Base-by-base conservation (phyloP, 2,797 vertebrate genomes). In the Alcedo atthis region DNA sequence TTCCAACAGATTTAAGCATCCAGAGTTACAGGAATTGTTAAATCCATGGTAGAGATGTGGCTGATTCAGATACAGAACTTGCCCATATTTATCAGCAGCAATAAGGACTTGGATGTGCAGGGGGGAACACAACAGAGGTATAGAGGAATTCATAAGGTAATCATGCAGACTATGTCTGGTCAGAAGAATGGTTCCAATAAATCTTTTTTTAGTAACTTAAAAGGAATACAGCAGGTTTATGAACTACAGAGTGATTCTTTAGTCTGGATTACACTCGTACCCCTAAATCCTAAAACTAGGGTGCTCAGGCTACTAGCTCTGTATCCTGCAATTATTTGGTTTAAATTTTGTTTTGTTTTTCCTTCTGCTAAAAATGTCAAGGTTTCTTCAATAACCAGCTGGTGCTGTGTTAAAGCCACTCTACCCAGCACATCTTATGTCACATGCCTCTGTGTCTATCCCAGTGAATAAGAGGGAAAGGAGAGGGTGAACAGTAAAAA, bases 21-120 rank as follows among this genome's bases (percentile, higher is more conserved):
- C 40, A 40, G 55, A 57, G 14, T 16, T 30, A 12, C 26, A 48
- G 32, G 12, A 81, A 48, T 45, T 87, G 5, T 66, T 93, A 78
- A 37, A 58, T 22, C 40, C 17, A 2, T 49, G 15, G n/a, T 24
- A 81, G 33, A 57, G 25, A 35, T 0, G 0, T 7, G 16, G 19
- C 16, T 54, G 45, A 55, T 78, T 63, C 70, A 45, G 30, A 43
- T 15, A 32, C 6, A 77, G 54, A 80, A 45, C 35, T 75, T 9
- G 0, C 22, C 2, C 1, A 0, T 49, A 33, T 68, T 84, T 75
- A 16, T 16, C 2, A 1, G 20, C 37, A 63, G 2, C 8, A 10
- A 6, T 51, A 62, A 63, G 10, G 12, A 62, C 22, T 33, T 42
- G 30, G 24, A 63, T 12, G 10, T 49, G 9, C 15, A 33, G 18